Evolutionary conservation across 2,797 vertebrate species (phyloP).

Genomic region (Synanceia verrucosa): DNA sequence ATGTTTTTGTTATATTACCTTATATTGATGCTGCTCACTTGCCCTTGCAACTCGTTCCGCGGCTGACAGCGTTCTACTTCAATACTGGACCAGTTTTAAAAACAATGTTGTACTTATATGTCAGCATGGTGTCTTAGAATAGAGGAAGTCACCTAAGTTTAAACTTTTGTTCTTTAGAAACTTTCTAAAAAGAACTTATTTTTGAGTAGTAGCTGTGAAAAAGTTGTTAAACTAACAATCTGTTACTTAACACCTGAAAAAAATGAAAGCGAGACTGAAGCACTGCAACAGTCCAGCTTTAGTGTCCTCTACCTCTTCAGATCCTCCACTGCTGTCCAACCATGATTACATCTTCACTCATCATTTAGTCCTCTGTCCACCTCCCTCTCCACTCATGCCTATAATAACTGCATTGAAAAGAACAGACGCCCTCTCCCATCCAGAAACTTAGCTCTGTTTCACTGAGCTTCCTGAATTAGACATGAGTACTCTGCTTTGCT

Average conservation of each 20-base stretch:
- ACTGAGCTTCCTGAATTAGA: conserved; percentile 16
- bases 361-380: conserved; percentile 32
- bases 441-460: conserved; percentile 11
- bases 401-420: conserved; percentile 6
- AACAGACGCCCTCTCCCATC: neutral
- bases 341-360: conserved; percentile 40
- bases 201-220: neutral
- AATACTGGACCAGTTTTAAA: too few relatives aligned
- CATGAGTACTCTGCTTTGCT: conserved; percentile 7
- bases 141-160: neutral
- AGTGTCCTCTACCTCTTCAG: conserved; percentile 35
- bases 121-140: neutral
- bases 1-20: too few relatives aligned
- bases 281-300: conserved; percentile 13
- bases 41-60: too few relatives aligned
- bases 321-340: conserved; percentile 25
- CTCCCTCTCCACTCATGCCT: conserved; percentile 23
- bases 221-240: conserved; percentile 35
- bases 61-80: too few relatives aligned
- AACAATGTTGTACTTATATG: too few relatives aligned
- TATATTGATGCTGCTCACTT: too few relatives aligned
- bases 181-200: neutral
- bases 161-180: neutral
- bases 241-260: conserved; percentile 19
- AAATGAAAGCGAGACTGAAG: conserved; percentile 2